phyloP scores from a whole-genome alignment of 2,113 vertebrate genomes.

The Microtus ochrogaster region DNA sequence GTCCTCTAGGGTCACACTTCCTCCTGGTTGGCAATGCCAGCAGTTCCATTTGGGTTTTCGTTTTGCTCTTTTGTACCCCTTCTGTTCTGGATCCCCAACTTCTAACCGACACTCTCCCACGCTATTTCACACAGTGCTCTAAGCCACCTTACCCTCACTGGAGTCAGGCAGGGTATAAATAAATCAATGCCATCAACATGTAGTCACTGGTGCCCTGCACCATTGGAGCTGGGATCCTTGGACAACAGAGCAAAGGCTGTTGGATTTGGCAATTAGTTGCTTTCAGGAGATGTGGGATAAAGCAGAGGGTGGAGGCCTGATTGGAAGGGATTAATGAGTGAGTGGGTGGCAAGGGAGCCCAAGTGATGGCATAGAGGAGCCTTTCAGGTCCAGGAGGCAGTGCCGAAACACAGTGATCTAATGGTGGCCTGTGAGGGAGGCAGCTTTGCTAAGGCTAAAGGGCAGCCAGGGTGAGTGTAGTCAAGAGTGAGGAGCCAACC shows the following conservation, averaged over 20 bases:
- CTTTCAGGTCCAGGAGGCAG: conserved; percentile 71
- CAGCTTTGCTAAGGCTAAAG: conserved; percentile 56
- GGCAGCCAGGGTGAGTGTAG: conserved; percentile 25
- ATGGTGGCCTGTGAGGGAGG: conserved; percentile 59
- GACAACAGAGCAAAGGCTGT: conserved; percentile 57
- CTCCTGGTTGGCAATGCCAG: background rate
- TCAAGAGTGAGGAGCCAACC: background rate
- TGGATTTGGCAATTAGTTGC: conserved; percentile 69
- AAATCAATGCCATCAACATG: conserved; percentile 50
- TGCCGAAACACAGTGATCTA: conserved; percentile 60
- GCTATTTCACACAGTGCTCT: conserved; percentile 6
- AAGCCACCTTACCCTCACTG: background rate
- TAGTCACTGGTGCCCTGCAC: conserved; percentile 62
- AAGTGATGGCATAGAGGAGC: conserved; percentile 65
- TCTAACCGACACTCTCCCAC: background rate
- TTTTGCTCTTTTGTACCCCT: background rate
- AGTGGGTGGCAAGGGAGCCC: conserved; percentile 74
- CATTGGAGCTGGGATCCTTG: background rate
- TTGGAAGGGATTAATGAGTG: conserved; percentile 63
- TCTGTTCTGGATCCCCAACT: background rate
- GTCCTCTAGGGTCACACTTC: background rate
- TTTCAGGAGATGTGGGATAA: conserved; percentile 18
- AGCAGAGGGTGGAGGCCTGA: conserved; percentile 55
- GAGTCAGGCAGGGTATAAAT: conserved; percentile 36
- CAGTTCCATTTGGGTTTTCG: background rate